These are phyloP conservation scores for Muscicapa comitata DNA, from an alignment of 2,797 vertebrate genomes.

Conservation along the genomic window DNA sequence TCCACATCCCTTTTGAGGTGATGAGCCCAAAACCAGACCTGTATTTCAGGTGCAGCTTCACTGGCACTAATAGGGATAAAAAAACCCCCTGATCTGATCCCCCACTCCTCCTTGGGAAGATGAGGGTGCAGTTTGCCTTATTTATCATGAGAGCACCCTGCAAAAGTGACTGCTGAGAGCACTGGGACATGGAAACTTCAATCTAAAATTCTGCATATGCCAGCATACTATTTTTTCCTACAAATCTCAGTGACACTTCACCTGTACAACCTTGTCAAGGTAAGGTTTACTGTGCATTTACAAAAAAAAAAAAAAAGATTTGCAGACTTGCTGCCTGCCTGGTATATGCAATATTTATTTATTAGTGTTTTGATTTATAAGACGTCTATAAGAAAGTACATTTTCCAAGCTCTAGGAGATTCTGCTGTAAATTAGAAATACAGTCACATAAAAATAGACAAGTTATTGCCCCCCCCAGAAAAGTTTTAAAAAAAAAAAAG, in stretches of 20 bases:
- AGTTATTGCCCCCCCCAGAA: neutral
- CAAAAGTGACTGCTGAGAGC: neutral
- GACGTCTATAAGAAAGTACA: neutral
- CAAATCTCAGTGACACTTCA: slow-evolving; percentile 1
- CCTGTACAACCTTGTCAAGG: neutral
- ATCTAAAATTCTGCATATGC: neutral
- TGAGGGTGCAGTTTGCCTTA: neutral
- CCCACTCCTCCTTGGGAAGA: neutral
- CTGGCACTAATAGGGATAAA: neutral
- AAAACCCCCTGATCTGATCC: neutral
- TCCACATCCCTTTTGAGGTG: neutral
- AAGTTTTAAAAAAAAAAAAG: neutral
- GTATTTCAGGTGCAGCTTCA: neutral
- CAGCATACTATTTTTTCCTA: neutral
- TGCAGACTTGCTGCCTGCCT: neutral
- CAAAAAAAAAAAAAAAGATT: neutral
- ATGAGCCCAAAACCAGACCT: neutral
- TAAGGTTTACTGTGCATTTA: slow-evolving; percentile 11
- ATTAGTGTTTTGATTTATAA: slow-evolving; percentile 38
- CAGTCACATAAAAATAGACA: neutral
- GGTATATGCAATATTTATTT: slow-evolving; percentile 40
- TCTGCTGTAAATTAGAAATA: slow-evolving; percentile 11
- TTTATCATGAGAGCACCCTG: neutral
- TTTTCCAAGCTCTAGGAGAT: neutral
- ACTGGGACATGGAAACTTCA: neutral